phyloP scores from a whole-genome alignment of 64 coral and sea anemone species.

The Porites australiensis region DNA sequence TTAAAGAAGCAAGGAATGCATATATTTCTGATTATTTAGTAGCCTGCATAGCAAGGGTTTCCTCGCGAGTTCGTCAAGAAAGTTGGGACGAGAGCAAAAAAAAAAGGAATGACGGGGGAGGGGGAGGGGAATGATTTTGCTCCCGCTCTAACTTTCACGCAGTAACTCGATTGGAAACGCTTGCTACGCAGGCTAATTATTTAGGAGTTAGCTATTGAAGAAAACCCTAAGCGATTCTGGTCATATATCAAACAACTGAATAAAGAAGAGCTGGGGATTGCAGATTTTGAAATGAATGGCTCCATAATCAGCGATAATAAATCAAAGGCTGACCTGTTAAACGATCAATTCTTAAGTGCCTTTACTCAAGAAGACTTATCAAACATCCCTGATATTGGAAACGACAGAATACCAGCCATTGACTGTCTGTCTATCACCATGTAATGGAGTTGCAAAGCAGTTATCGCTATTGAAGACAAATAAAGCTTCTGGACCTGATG shows the following conservation, averaged over 20 bases:
- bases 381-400: conserved; percentile 13
- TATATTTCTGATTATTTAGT: no score
- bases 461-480: conserved; percentile 39
- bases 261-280: conserved; percentile 10
- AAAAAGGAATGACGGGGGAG: no score
- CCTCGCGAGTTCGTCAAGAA: no score
- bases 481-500: conserved; percentile 28
- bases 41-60: no score
- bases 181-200: conserved; percentile 6
- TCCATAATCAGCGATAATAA: conserved; percentile 22
- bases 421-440: neutral
- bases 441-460: conserved; percentile 57
- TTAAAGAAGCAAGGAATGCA: no score
- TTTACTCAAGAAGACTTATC: conserved; percentile 32
- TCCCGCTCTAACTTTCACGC: no score
- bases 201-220: conserved; percentile 57
- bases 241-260: conserved; percentile 58
- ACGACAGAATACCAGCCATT: neutral
- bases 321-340: conserved; percentile 41
- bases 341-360: conserved; percentile 35
- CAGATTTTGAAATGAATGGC: conserved; percentile 49
- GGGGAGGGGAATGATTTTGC: no score
- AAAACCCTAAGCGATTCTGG: conserved; percentile 80
- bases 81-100: no score
- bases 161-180: no score